Conservation (phyloP, 2,888 invertebrate species). For the Nineta flava region DNA sequence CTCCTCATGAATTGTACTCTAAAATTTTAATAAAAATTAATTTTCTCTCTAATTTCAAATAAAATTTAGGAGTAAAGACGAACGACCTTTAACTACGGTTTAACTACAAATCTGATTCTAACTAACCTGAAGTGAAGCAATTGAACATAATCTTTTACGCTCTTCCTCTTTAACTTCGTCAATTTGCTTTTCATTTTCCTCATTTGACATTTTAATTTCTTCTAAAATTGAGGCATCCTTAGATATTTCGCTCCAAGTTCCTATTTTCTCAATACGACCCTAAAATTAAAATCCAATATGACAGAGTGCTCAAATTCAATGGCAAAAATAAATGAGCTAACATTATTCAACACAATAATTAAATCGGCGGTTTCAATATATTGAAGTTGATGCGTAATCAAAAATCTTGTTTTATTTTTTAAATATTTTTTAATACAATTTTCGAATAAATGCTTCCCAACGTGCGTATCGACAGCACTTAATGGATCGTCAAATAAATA, state of each 20-base stretch:
- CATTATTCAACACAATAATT: constrained; percentile 48
- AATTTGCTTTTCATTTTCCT: constrained; percentile 22
- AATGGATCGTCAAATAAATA: constrained; percentile 68
- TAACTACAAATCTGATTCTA: too few species aligned
- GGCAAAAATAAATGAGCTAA: constrained; percentile 19
- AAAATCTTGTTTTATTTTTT: constrained; percentile 47
- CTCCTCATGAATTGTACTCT: constrained; percentile 26
- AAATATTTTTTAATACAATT: constrained; percentile 44
- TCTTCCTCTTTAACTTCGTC: too few species aligned
- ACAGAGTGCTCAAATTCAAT: neutral
- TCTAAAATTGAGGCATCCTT: constrained; percentile 32
- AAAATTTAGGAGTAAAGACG: too few species aligned
- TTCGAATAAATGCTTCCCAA: constrained; percentile 59
- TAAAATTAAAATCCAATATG: constrained; percentile 18
- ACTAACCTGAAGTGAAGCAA: constrained; percentile 3
- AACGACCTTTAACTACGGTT: too few species aligned
- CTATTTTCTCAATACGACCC: constrained; percentile 45
- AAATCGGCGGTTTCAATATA: constrained; percentile 49
- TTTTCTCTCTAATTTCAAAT: too few species aligned
- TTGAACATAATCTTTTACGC: constrained; percentile 1
- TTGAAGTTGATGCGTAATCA: constrained; percentile 76
- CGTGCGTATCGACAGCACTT: constrained; percentile 62
- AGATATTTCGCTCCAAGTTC: constrained; percentile 38
- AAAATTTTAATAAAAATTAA: constrained; percentile 13
- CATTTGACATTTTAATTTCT: constrained; percentile 26